phyloP scores from a whole-genome alignment of 2,113 vertebrate genomes.

The Petaurus breviceps region DNA sequence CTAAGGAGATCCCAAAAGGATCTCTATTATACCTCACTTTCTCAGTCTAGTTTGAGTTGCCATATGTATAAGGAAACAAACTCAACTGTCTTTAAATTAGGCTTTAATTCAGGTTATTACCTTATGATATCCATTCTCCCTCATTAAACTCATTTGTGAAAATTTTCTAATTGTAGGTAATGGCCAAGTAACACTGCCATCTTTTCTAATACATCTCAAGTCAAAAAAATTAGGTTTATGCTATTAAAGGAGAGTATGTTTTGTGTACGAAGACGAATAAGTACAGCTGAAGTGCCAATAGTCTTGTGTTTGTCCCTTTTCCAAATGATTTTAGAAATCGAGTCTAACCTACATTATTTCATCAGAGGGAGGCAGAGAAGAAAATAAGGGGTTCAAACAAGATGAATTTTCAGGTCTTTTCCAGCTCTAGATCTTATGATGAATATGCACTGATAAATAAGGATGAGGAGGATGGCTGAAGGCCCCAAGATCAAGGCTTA shows the following conservation, averaged over 20 bases:
- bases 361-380: too few species aligned
- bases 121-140: background rate
- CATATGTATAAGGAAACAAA: background rate
- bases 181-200: background rate
- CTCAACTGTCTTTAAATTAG: background rate
- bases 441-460: background rate
- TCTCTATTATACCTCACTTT: background rate
- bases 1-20: background rate
- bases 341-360: background rate
- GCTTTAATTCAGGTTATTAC: background rate
- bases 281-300: background rate
- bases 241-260: background rate
- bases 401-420: conserved; percentile 6
- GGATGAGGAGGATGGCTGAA: background rate
- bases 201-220: background rate
- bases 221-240: background rate
- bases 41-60: background rate
- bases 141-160: background rate
- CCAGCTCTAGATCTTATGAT: background rate
- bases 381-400: conserved; percentile 26
- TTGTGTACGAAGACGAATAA: background rate
- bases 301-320: background rate
- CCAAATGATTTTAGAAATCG: background rate
- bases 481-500: background rate
- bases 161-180: background rate